A percentile compares a stretch with the other conserved stretches of the same genome.
These are phyloP conservation scores for Anadara kagoshimensis DNA, from an alignment of 1,140 invertebrate genomes.

Conservation along the genomic window DNA sequence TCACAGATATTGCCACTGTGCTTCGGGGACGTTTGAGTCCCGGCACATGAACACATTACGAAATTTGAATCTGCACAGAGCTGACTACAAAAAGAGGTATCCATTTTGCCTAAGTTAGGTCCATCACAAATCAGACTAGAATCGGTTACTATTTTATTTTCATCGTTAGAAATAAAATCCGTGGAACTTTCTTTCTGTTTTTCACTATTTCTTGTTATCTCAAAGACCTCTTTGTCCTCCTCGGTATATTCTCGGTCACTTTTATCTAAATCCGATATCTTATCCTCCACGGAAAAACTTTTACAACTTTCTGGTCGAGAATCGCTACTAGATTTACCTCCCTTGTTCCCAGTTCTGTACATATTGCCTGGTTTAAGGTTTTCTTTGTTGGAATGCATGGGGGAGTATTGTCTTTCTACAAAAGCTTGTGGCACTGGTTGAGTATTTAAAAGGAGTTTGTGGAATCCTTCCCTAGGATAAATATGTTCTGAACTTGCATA, in stretches of 20 bases:
- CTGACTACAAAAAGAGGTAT: too few species aligned
- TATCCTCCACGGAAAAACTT: slow-evolving; percentile 20
- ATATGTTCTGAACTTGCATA: slow-evolving; percentile 58
- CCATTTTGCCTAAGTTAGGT: too few species aligned
- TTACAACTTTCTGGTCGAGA: slow-evolving; percentile 12
- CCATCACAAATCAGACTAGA: slow-evolving; percentile 29
- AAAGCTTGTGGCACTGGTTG: neutral
- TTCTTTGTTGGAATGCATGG: slow-evolving; percentile 32
- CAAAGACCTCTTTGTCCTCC: slow-evolving; percentile 63
- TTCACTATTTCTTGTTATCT: slow-evolving; percentile 45
- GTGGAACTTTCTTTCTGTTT: too few species aligned
- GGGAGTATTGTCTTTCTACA: neutral
- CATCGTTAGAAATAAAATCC: too few species aligned
- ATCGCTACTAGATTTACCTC: slow-evolving; percentile 12
- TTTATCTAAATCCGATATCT: slow-evolving; percentile 46
- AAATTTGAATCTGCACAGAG: slow-evolving; percentile 5
- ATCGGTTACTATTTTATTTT: slow-evolving; percentile 14
- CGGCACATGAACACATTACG: slow-evolving; percentile 41
- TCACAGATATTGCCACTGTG: slow-evolving; percentile 2
- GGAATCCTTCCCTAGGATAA: neutral
- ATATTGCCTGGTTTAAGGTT: slow-evolving; percentile 12
- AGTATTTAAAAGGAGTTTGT: too few species aligned
- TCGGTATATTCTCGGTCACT: slow-evolving; percentile 54
- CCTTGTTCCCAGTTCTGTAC: neutral
- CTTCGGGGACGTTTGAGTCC: slow-evolving; percentile 47